Evolutionary conservation across 2,888 invertebrate species (phyloP), one percentile per base, ranked within the genome.

Genomic region (Philaethria dido): DNA sequence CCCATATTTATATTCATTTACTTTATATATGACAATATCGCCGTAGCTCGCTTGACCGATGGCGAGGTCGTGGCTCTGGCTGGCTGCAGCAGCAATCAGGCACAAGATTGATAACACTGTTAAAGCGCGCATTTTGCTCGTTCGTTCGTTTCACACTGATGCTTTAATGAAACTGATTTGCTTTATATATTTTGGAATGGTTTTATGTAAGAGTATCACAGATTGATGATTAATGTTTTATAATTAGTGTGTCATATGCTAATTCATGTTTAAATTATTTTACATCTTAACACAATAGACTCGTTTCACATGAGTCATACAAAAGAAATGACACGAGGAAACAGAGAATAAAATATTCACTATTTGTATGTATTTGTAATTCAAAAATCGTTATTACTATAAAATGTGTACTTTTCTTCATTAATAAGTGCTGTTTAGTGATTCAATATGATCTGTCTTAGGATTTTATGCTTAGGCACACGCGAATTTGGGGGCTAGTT

Each of bases 1-100:
- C 6, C 86, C 89, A 52, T 88, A 89, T 78, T 89, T 92, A 67
- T 78, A 79, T 68, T 89, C 88, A 73, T 85, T 85, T 3, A 68
- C 54, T 75, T 85, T 89, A 74, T 77, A 85, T 0, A 92, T 70
- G 3, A 87, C 77, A 14, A 88, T 81, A 73, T 92, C 92, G 1
- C 91, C 88, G 74, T 86, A 90, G 0, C 79, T 79, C 0, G 85
- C 78, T 64, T 86, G 86, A 0, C 92, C 92, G 0, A 87, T 42
- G 0, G 70, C 65, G 25, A 92, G 69, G 72, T 91, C 87, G 69
- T 92, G 92, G 77, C 88, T 90, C 66, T 92, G 92, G 69, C 80
- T 72, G 48, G 71, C 72, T 14, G 72, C 77, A 0, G 79, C 76
- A 0, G 84, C 83, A 61, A 85, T 66, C 1, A 87, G 63, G 77